phyloP scores from a whole-genome alignment of 2,888 invertebrate species.

The Lasioglossum lativentre region DNA sequence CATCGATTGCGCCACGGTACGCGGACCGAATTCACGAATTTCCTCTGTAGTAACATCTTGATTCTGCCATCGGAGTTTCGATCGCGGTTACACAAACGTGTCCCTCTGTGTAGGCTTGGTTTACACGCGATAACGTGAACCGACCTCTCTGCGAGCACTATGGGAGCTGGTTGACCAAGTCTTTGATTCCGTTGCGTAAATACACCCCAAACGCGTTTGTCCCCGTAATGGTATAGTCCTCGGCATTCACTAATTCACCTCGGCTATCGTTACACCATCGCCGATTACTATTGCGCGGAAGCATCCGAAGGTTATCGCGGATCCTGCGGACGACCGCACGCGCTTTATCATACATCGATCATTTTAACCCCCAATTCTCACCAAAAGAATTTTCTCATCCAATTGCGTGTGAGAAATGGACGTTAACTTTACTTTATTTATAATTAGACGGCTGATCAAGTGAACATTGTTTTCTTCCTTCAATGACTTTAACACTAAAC shows the following conservation, averaged over 20 bases:
- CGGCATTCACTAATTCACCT: background rate
- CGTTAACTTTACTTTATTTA: background rate
- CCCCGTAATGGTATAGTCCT: background rate
- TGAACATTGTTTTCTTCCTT: background rate
- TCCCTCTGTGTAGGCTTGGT: constrained; percentile 71
- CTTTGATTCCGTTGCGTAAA: constrained; percentile 48
- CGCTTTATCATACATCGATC: background rate
- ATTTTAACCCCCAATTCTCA: background rate
- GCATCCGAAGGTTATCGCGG: background rate
- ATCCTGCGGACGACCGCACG: background rate
- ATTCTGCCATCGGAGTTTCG: constrained; percentile 52
- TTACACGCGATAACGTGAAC: constrained; percentile 74
- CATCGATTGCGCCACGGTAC: constrained; percentile 38
- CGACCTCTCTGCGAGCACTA: constrained; percentile 3
- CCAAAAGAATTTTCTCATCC: background rate
- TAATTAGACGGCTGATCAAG: background rate
- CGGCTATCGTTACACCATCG: background rate
- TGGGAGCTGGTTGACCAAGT: constrained; percentile 30
- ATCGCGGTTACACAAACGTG: constrained; percentile 50
- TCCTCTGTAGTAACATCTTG: constrained; percentile 51
- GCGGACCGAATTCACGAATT: constrained; percentile 35
- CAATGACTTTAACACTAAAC: background rate
- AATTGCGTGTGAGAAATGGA: background rate
- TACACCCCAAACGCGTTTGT: constrained; percentile 14
- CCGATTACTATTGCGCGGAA: background rate